Conservation (phyloP, 2,888 invertebrate species). For the Xiphydria camelus region DNA sequence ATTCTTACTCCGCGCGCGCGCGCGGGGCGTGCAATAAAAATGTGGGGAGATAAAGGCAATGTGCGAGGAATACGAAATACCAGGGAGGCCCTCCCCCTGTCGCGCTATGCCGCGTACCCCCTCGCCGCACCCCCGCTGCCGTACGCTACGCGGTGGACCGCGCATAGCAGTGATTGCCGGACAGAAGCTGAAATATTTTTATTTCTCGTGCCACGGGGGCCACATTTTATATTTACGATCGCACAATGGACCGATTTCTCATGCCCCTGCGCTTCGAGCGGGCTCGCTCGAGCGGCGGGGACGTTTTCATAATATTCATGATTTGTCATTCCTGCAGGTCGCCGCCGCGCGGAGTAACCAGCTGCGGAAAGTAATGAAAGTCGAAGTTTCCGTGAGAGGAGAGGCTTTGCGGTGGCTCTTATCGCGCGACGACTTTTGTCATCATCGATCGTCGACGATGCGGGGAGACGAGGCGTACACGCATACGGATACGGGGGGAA, state of each 20-base stretch:
- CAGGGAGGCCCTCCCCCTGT: too few relatives aligned
- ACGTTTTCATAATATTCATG: slow-evolving; percentile 34
- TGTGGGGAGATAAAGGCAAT: slow-evolving; percentile 50
- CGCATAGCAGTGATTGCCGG: slow-evolving; percentile 35
- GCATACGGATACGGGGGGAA: too few relatives aligned
- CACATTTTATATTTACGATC: slow-evolving; percentile 27
- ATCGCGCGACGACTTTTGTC: too few relatives aligned
- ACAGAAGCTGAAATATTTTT: slow-evolving; percentile 27
- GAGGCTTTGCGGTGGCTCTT: too few relatives aligned
- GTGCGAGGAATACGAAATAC: slow-evolving; percentile 56
- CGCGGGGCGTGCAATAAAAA: slow-evolving; percentile 52
- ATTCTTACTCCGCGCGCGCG: slow-evolving; percentile 48
- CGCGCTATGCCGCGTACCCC: too few relatives aligned
- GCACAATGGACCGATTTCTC: slow-evolving; percentile 40
- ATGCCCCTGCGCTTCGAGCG: slow-evolving; percentile 33
- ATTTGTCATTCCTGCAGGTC: slow-evolving; percentile 30
- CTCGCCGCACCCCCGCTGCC: background rate
- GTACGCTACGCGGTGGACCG: slow-evolving; percentile 1
- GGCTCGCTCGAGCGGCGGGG: slow-evolving; percentile 15
- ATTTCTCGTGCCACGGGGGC: slow-evolving; percentile 26
- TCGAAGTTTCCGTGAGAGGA: background rate
- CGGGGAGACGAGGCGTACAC: too few relatives aligned
- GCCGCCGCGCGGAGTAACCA: too few relatives aligned
- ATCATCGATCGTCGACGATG: too few relatives aligned
- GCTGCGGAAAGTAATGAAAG: slow-evolving; percentile 2